phyloP scores from a whole-genome alignment of 2,888 invertebrate genomes.

The Pinctada fucata region DNA sequence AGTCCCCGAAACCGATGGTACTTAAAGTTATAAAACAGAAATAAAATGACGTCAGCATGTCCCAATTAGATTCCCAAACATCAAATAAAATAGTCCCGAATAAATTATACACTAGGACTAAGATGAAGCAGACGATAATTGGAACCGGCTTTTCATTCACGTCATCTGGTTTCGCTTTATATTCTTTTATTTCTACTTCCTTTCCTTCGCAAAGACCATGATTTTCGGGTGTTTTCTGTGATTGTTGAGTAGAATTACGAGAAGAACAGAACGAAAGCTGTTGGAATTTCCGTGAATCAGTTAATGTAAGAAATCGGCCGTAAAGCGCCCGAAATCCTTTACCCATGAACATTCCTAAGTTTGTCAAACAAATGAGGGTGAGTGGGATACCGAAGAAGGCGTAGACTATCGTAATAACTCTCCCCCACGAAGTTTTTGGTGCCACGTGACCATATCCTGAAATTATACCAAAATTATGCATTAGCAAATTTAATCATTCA shows the following conservation, averaged over 20 bases:
- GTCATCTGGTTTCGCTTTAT: constrained; percentile 6
- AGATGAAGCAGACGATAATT: constrained; percentile 89
- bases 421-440: constrained; percentile 90
- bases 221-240: not conserved
- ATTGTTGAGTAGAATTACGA: not conserved
- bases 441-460: constrained; percentile 97
- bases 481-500: no score
- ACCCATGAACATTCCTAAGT: constrained; percentile 95
- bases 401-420: constrained; percentile 92
- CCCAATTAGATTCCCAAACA: constrained; percentile 96
- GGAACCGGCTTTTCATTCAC: constrained; percentile 82
- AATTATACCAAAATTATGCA: constrained; percentile 1
- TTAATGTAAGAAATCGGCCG: constrained; percentile 31
- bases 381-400: constrained; percentile 96
- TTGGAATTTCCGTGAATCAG: not conserved
- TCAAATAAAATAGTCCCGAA: constrained; percentile 94
- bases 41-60: constrained; percentile 87
- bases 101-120: constrained; percentile 91
- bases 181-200: constrained; percentile 14
- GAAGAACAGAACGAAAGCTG: not conserved
- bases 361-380: constrained; percentile 93
- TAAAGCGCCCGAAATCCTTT: constrained; percentile 90
- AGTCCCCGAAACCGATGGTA: constrained; percentile 78
- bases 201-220: not conserved
- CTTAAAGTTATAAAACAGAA: constrained; percentile 77